Conservation (phyloP, 2,797 vertebrate genomes). For the Chrysocyon brachyurus region DNA sequence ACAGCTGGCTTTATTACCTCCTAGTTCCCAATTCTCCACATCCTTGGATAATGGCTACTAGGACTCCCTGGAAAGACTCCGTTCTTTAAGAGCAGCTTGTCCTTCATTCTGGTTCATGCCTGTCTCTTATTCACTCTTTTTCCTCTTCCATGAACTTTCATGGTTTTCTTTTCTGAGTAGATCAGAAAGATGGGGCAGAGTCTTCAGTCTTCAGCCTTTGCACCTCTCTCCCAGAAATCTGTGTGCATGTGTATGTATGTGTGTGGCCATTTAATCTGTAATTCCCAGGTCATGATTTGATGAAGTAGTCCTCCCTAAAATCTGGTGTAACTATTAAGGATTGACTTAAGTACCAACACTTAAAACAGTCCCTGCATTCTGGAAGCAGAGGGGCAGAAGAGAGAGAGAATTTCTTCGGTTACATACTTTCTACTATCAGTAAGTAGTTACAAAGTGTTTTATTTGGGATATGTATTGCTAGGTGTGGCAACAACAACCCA, state of each 20-base stretch:
- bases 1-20: neutral
- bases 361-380: neutral
- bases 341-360: neutral
- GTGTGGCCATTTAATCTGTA: neutral
- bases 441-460: neutral
- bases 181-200: neutral
- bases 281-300: neutral
- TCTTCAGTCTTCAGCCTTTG: neutral
- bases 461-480: neutral
- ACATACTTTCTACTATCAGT: neutral
- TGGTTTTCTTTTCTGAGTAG: neutral
- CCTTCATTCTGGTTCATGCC: neutral
- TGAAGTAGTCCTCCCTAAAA: neutral
- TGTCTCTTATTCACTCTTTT: neutral
- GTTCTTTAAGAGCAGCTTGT: constrained; percentile 8
- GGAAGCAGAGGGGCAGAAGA: neutral
- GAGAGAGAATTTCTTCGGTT: neutral
- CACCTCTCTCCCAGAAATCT: neutral
- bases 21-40: neutral
- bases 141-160: neutral
- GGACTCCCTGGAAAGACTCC: neutral
- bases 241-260: neutral
- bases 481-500: neutral
- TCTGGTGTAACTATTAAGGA: neutral
- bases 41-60: neutral